These are phyloP conservation scores for Oxycera nigricornis DNA, from an alignment of 2,888 invertebrate species.

Conservation along the genomic window DNA sequence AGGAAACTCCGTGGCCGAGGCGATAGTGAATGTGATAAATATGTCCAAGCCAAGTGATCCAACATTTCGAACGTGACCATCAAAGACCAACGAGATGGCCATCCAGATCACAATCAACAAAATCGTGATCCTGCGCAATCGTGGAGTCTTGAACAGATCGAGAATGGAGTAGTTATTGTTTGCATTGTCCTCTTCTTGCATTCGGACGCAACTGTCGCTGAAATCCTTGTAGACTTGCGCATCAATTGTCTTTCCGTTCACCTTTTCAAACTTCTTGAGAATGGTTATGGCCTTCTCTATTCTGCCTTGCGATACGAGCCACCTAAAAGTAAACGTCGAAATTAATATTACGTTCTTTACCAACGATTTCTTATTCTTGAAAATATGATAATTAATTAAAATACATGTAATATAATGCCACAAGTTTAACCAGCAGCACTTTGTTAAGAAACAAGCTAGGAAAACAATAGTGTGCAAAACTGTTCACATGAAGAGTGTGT, in stretches of 20 bases:
- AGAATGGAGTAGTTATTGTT: slow-evolving; percentile 78
- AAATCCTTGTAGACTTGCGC: slow-evolving; percentile 78
- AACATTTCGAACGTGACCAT: slow-evolving; percentile 88
- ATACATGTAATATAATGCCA: no score
- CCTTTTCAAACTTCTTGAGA: slow-evolving; percentile 78
- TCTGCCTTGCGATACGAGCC: slow-evolving; percentile 86
- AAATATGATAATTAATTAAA: no score
- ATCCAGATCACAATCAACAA: slow-evolving; percentile 86
- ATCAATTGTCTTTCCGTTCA: slow-evolving; percentile 78
- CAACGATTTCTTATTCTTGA: no score
- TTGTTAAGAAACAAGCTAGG: no score
- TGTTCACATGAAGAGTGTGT: no score
- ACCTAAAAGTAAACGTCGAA: slow-evolving; percentile 62
- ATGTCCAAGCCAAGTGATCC: slow-evolving; percentile 82
- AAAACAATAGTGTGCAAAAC: no score
- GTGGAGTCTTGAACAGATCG: slow-evolving; percentile 81
- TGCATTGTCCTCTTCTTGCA: slow-evolving; percentile 74
- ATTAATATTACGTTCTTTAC: no score
- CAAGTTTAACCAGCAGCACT: no score
- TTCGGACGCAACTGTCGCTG: slow-evolving; percentile 68
- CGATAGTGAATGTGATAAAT: slow-evolving; percentile 85
- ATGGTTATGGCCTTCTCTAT: slow-evolving; percentile 80
- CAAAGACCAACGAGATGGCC: slow-evolving; percentile 87
- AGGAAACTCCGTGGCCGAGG: slow-evolving; percentile 82
- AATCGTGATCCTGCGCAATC: slow-evolving; percentile 77